Evolutionary conservation across 1,140 invertebrate genomes (phyloP).

Genomic region (Stenopsyche tienmushanensis): DNA sequence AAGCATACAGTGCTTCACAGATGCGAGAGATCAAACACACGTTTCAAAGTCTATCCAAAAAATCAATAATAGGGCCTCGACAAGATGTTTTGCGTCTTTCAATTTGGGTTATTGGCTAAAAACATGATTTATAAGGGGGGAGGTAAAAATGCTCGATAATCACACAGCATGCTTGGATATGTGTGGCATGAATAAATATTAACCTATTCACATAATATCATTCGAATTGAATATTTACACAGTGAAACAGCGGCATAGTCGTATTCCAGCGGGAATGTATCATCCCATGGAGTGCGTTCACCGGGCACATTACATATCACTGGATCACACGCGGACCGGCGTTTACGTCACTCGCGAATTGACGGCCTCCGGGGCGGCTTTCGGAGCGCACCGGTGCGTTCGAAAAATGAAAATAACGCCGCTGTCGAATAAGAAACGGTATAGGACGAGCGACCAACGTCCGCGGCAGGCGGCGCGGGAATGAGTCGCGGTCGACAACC

Average conservation of each 20-base stretch:
- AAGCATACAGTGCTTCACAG: too few relatives aligned
- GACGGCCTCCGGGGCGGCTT: neutral
- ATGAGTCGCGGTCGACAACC: constrained; percentile 10
- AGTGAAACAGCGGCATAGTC: neutral
- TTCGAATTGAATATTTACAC: neutral
- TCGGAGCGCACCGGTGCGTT: neutral
- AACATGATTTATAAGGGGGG: too few relatives aligned
- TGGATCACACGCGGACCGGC: constrained; percentile 46
- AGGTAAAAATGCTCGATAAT: too few relatives aligned
- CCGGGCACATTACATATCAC: constrained; percentile 51
- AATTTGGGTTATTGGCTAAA: too few relatives aligned
- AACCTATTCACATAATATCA: neutral
- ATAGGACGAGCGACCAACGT: constrained; percentile 22
- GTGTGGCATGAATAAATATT: too few relatives aligned
- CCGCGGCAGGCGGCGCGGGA: constrained; percentile 37
- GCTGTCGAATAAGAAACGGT: too few relatives aligned
- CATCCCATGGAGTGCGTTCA: constrained; percentile 45
- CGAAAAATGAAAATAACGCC: too few relatives aligned
- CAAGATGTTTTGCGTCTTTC: too few relatives aligned
- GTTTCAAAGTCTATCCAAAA: too few relatives aligned
- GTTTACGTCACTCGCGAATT: constrained; percentile 41
- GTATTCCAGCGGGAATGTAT: neutral
- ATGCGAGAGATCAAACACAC: too few relatives aligned
- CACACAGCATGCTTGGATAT: too few relatives aligned
- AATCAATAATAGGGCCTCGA: too few relatives aligned